A percentile compares a stretch with the other conserved stretches of the same genome.
These are phyloP conservation scores for Cephus pygmeus DNA, from an alignment of 2,888 invertebrate genomes.

Conservation along the genomic window DNA sequence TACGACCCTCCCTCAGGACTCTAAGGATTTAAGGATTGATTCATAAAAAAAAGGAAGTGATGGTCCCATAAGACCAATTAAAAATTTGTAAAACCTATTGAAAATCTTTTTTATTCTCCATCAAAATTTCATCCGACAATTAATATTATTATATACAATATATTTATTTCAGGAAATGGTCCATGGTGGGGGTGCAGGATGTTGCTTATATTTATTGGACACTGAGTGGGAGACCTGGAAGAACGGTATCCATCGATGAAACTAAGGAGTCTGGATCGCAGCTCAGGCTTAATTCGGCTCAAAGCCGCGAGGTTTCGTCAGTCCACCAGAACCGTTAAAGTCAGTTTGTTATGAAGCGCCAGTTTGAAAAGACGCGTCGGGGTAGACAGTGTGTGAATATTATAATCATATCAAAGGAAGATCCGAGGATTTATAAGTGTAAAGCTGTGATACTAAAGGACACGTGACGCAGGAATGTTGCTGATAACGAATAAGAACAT, in stretches of 20 bases:
- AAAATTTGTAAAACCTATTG: not conserved
- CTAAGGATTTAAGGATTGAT: not conserved
- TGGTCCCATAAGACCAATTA: not conserved
- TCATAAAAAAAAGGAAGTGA: not conserved
- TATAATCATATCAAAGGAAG: not conserved
- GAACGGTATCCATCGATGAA: not conserved
- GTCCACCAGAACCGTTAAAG: slow-evolving; percentile 33
- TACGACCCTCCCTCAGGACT: not conserved
- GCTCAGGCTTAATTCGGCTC: slow-evolving; percentile 17
- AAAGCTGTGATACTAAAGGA: not conserved
- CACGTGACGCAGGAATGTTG: not conserved
- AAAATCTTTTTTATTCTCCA: not conserved
- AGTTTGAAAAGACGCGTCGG: slow-evolving; percentile 40
- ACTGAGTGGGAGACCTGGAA: not conserved
- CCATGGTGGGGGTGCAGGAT: not conserved
- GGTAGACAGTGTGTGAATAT: not conserved
- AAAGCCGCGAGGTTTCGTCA: slow-evolving; percentile 33
- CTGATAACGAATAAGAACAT: not conserved
- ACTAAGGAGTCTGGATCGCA: not conserved
- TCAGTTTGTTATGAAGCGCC: slow-evolving; percentile 47
- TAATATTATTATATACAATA: not conserved
- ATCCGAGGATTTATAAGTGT: not conserved
- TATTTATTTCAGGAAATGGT: not conserved
- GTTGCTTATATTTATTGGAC: not conserved
- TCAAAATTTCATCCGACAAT: not conserved